These are phyloP conservation scores for Ammodytes dubius DNA, from an alignment of 2,113 vertebrate species.

Conservation along the genomic window DNA sequence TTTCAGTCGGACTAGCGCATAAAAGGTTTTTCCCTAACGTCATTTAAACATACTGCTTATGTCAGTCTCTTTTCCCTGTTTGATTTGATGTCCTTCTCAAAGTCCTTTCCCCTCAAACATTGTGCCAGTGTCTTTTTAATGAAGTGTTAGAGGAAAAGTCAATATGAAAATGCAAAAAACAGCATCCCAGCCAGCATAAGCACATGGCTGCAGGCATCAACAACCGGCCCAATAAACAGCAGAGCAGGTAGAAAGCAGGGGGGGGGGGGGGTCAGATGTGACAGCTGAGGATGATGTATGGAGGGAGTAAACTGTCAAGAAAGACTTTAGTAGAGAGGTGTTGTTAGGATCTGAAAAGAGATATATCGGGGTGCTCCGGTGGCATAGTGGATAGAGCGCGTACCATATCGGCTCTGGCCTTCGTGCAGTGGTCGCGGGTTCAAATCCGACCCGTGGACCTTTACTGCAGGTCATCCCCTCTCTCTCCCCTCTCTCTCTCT, in stretches of 20 bases:
- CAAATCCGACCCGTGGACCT: too few relatives aligned
- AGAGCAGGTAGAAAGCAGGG: constrained; percentile 28
- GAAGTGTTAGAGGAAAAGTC: constrained; percentile 23
- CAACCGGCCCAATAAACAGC: constrained; percentile 33
- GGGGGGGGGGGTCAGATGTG: background rate
- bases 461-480: too few relatives aligned
- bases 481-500: too few relatives aligned
- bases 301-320: background rate
- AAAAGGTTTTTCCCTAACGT: too few relatives aligned
- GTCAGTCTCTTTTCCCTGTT: background rate
- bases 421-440: too few relatives aligned
- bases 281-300: background rate
- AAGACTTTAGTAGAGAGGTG: background rate
- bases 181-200: constrained; percentile 31
- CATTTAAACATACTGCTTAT: too few relatives aligned
- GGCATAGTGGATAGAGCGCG: too few relatives aligned
- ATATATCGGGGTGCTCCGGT: too few relatives aligned
- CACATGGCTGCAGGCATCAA: constrained; percentile 27
- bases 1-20: too few relatives aligned
- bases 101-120: background rate
- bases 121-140: background rate
- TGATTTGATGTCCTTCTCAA: background rate
- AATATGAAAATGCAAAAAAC: constrained; percentile 37
- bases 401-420: too few relatives aligned
- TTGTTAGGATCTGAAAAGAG: background rate